These are phyloP conservation scores for Whitmania pigra DNA, from an alignment of 1,140 invertebrate species.

Conservation along the genomic window DNA sequence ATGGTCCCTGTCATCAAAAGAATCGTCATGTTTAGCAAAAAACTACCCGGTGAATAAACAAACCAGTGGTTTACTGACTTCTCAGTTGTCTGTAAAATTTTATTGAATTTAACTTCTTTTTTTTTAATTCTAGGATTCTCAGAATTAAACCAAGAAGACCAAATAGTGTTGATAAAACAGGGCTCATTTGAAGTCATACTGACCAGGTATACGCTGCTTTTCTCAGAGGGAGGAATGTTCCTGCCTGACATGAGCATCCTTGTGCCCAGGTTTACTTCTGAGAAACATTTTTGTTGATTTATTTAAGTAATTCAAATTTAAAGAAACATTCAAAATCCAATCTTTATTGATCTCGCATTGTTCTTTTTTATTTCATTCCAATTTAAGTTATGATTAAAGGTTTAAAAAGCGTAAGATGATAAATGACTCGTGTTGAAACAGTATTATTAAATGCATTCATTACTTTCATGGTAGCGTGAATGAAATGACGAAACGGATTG, in stretches of 20 bases:
- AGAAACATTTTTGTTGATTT: no score
- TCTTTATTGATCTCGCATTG: no score
- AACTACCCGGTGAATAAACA: constrained; percentile 55
- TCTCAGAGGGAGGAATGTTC: constrained; percentile 36
- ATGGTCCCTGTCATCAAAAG: constrained; percentile 73
- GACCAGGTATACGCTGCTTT: constrained; percentile 34
- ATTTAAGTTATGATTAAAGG: no score
- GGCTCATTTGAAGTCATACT: constrained; percentile 40
- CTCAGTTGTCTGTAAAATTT: neutral
- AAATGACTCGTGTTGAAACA: no score
- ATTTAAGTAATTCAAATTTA: no score
- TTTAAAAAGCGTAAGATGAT: no score
- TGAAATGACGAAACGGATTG: no score
- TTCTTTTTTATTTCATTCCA: no score
- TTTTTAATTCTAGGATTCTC: constrained; percentile 56
- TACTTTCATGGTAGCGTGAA: no score
- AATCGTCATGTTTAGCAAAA: constrained; percentile 91
- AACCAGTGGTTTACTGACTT: neutral
- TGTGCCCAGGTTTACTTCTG: constrained; percentile 31
- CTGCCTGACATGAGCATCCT: constrained; percentile 36
- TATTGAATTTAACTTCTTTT: neutral
- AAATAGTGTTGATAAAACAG: constrained; percentile 83
- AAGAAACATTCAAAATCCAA: no score
- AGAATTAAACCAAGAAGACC: constrained; percentile 82
- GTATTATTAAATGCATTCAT: no score